A percentile compares a stretch with the other conserved stretches of the same genome.
phyloP scores from a whole-genome alignment of 2,888 invertebrate genomes.

The Oscheius sp. region DNA sequence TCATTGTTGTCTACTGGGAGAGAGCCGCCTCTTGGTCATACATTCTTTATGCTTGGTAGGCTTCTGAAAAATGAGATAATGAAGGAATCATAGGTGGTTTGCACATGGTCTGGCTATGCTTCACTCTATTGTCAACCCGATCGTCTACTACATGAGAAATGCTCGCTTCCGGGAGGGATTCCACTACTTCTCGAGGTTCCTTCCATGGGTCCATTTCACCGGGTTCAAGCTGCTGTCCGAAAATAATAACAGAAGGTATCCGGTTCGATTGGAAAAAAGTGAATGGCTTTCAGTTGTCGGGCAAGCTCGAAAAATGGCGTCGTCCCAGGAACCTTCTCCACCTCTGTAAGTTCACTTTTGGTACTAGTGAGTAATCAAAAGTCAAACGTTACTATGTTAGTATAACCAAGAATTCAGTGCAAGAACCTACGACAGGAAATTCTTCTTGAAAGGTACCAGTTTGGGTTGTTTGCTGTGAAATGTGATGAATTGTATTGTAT shows the following conservation, averaged over 20 bases:
- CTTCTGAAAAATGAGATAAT: neutral
- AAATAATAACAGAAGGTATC: conserved; percentile 1
- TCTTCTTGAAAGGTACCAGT: too few species aligned
- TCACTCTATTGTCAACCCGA: conserved; percentile 71
- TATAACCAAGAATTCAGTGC: too few species aligned
- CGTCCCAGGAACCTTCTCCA: conserved; percentile 11
- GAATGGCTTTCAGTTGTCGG: conserved; percentile 7
- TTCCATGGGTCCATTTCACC: conserved; percentile 56
- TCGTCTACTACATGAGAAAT: conserved; percentile 69
- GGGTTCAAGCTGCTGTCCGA: conserved; percentile 59
- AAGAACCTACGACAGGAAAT: too few species aligned
- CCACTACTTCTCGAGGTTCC: conserved; percentile 51
- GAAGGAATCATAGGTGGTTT: conserved; percentile 61
- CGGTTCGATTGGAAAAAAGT: neutral
- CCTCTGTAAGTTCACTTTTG: conserved; percentile 7
- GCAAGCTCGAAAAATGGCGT: conserved; percentile 22
- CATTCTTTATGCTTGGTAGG: conserved; percentile 70
- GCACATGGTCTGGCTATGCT: conserved; percentile 72
- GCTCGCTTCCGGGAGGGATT: conserved; percentile 88
- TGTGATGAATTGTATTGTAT: too few species aligned
- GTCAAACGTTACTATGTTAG: too few species aligned
- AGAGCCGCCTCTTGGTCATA: conserved; percentile 61
- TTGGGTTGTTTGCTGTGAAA: too few species aligned
- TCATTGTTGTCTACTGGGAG: conserved; percentile 63
- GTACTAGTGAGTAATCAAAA: neutral